Evolutionary conservation across 1,140 invertebrate species (phyloP), one percentile per base, ranked within the genome.

Genomic region (Cardiocondyla obscurior): DNA sequence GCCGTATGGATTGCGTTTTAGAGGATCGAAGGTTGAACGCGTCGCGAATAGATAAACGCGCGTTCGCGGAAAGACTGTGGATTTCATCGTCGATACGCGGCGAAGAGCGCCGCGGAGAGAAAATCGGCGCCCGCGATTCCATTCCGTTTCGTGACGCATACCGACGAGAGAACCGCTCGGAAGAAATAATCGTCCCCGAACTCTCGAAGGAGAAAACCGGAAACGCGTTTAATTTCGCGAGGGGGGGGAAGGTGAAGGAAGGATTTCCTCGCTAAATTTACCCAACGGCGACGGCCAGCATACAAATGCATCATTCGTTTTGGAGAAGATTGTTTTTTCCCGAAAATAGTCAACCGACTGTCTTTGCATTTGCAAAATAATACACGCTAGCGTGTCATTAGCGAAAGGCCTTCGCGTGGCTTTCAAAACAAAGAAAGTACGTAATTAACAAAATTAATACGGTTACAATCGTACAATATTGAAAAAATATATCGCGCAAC

Each of bases 1-100:
- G 46, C 46, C 46, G 74, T 79, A 79, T 67, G n/a, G 74, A 79
- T 79, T 30, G 74, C 62, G 33, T 79, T 79, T 79, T 79, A 79
- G 60, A n/a, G 46, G 46, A 79, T 79, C 74, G 74, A 67, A 51
- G 74, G 46, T 16, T 46, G 74, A 53, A 79, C 74, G 74, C 74
- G 46, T 33, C 62, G 33, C 60, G 74, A 79, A 79, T 79, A 67
- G 74, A 79, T 79, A 79, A 79, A 79, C 74, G 60, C 60, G 73
- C 73, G 44, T 77, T 79, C 62, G 33, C 74, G 33, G 62, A 39
- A 53, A 79, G 74, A 79, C 60, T 67, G 60, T 39, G 74, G 46
- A 79, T 79, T 79, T 67, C 74, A 79, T 67, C 62, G 46, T 10
- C 60, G 33, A 79, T 79, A 67, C 74, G 33, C 28, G 39, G 28